A percentile compares a stretch with the other conserved stretches of the same genome.
These are phyloP conservation scores for Rhabdomys pumilio DNA, from an alignment of 2,797 vertebrate species.

Conservation along the genomic window DNA sequence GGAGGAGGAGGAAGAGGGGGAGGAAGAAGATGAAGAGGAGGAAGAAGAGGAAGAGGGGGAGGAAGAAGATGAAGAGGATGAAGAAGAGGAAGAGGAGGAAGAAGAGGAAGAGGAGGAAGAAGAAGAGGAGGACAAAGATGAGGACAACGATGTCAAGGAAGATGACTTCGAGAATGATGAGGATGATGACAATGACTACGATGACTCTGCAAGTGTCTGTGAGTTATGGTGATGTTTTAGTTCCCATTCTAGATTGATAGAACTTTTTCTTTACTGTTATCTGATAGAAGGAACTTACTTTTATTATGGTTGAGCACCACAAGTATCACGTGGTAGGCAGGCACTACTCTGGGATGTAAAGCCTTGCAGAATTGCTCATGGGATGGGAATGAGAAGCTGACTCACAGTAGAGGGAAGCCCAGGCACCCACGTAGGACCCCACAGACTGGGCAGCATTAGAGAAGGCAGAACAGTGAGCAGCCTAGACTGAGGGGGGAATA, in stretches of 20 bases:
- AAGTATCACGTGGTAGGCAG: background rate
- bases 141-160: rapidly evolving
- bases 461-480: background rate
- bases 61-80: too few relatives aligned
- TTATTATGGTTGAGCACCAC: background rate
- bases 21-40: rapidly evolving
- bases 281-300: background rate
- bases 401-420: background rate
- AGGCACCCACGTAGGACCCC: background rate
- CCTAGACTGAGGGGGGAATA: background rate
- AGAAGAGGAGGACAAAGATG: too few relatives aligned
- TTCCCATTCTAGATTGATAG: background rate
- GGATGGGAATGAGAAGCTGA: background rate
- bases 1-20: too few relatives aligned
- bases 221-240: background rate
- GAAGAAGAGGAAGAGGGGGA: too few relatives aligned
- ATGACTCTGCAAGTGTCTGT: background rate
- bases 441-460: background rate
- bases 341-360: background rate
- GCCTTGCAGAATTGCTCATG: background rate
- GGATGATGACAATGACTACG: background rate
- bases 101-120: too few relatives aligned
- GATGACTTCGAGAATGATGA: too few relatives aligned
- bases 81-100: background rate
- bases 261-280: background rate